A percentile compares a stretch with the other conserved stretches of the same genome.
These are phyloP conservation scores for Druceiella hillmani DNA, from an alignment of 2,888 invertebrate species.

Conservation along the genomic window DNA sequence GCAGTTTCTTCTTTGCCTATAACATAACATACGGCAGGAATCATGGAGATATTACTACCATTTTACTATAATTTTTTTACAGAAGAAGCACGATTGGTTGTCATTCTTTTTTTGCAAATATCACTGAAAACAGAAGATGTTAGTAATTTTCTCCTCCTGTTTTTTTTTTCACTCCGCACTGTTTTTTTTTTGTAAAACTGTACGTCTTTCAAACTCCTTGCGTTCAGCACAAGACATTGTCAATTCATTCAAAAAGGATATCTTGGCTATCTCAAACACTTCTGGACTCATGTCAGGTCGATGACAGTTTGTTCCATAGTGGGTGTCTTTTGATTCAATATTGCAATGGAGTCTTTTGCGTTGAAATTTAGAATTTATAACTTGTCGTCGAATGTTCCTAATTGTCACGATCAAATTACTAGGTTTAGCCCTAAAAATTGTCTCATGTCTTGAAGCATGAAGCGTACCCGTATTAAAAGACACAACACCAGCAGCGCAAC, in stretches of 20 bases:
- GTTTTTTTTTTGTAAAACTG: conserved; percentile 5
- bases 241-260: conserved; percentile 6
- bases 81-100: conserved; percentile 3
- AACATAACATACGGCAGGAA: conserved; percentile 5
- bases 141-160: conserved; percentile 5
- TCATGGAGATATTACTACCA: conserved; percentile 5
- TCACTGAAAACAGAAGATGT: conserved; percentile 6
- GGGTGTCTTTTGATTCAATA: conserved; percentile 6
- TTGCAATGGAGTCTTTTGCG: neutral
- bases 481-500: conserved; percentile 9
- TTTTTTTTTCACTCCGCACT: conserved; percentile 6
- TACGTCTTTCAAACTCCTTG: conserved; percentile 5
- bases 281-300: conserved; percentile 8
- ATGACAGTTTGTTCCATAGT: conserved; percentile 6
- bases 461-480: conserved; percentile 8
- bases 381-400: neutral
- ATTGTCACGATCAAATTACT: neutral
- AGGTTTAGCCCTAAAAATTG: conserved; percentile 3
- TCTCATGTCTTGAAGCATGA: conserved; percentile 2
- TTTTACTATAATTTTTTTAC: conserved; percentile 4
- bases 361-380: neutral
- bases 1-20: conserved; percentile 3
- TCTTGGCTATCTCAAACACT: conserved; percentile 5
- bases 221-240: conserved; percentile 7
- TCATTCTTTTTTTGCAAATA: conserved; percentile 4